Percentiles rank a stretch among this genome's conserved stretches.
Evolutionary conservation across 2,113 vertebrate species (phyloP).

Genomic region (Callaeas wilsoni): DNA sequence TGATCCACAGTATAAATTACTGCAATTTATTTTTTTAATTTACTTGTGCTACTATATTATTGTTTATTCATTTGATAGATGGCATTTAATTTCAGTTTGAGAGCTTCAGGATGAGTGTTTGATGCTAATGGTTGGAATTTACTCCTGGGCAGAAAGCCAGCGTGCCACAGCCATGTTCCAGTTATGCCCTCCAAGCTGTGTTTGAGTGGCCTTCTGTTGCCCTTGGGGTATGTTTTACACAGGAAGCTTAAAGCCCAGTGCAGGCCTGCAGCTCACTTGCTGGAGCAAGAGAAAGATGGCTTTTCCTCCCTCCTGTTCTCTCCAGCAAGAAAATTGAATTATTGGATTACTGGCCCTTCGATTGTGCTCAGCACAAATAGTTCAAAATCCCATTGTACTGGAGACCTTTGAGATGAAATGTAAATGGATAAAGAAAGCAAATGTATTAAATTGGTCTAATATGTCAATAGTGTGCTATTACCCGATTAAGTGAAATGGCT

Average conservation of each 20-base stretch:
- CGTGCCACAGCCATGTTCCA: not conserved
- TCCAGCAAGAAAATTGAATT: slow-evolving; percentile 29
- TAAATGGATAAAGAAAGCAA: slow-evolving; percentile 1
- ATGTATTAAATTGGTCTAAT: not conserved
- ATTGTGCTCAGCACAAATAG: not conserved
- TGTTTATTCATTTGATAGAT: slow-evolving; percentile 52
- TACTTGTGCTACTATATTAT: slow-evolving; percentile 15
- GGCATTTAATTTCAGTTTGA: slow-evolving; percentile 37
- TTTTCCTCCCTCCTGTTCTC: not conserved
- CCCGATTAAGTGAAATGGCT: not conserved
- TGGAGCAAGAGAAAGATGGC: not conserved
- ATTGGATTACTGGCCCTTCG: not conserved
- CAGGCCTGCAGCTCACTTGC: not conserved
- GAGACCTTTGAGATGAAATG: not conserved
- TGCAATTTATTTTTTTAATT: slow-evolving; percentile 3
- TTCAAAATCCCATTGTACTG: not conserved
- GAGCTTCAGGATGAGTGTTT: slow-evolving; percentile 3
- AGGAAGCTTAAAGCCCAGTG: not conserved
- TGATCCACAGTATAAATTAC: not conserved
- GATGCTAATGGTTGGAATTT: slow-evolving; percentile 30
- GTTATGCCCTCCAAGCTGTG: not conserved
- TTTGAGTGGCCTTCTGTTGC: slow-evolving; percentile 28
- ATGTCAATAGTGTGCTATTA: not conserved
- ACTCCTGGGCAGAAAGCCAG: slow-evolving; percentile 24
- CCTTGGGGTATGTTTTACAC: slow-evolving; percentile 14